Conservation (phyloP, 2,888 invertebrate species). For the Chrysomela aeneicollis region DNA sequence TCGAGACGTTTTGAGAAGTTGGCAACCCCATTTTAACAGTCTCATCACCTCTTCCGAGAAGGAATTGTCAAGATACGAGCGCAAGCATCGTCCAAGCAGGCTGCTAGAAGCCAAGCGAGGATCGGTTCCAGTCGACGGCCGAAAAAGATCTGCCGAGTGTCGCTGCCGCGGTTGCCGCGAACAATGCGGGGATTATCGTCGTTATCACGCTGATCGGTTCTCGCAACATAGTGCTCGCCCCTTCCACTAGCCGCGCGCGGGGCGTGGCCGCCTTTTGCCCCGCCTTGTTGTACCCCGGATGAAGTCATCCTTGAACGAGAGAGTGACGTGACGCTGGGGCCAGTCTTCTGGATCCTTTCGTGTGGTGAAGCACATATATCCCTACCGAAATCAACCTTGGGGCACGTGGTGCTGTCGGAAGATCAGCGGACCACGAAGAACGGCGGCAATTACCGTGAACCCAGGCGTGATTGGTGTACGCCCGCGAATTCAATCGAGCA, state of each 20-base stretch:
- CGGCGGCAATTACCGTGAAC: constrained; percentile 57
- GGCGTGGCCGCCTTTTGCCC: constrained; percentile 41
- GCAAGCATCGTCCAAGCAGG: no score
- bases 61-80: constrained; percentile 24
- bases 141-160: neutral
- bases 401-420: constrained; percentile 56
- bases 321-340: constrained; percentile 60
- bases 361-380: constrained; percentile 56
- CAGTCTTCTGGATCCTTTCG: constrained; percentile 60
- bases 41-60: constrained; percentile 33
- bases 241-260: constrained; percentile 24
- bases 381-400: constrained; percentile 53
- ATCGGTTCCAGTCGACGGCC: neutral
- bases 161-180: neutral
- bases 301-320: constrained; percentile 61
- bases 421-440: constrained; percentile 57
- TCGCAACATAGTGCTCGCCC: constrained; percentile 34
- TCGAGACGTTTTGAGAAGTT: no score
- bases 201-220: constrained; percentile 33
- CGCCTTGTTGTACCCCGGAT: constrained; percentile 57
- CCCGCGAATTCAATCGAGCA: constrained; percentile 53
- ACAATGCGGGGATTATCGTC: constrained; percentile 23
- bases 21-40: no score
- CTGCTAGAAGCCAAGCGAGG: neutral
- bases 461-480: constrained; percentile 58